Base-by-base conservation (phyloP, 2,797 vertebrate genomes). In the Microchirus variegatus region DNA sequence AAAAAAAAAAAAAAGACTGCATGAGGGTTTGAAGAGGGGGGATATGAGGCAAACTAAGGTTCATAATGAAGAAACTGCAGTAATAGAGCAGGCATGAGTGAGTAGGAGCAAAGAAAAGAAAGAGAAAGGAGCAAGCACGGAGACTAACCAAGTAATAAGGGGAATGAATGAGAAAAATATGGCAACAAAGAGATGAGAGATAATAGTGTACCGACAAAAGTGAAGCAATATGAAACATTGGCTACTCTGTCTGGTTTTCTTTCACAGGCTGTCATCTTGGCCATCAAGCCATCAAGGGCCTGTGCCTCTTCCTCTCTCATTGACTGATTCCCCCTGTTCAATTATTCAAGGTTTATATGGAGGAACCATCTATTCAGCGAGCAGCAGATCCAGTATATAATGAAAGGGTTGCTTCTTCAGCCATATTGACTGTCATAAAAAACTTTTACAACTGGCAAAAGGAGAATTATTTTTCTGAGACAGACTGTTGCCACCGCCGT, bases 291-390 rank as follows among this genome's bases (percentile, higher is more conserved):
- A 86, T 81, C 78, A 83, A 75, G 80, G 78, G 73, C 70, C 71
- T 67, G 78, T 66, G 73, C 73, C 64, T 80, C 65, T 74, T 62
- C 49, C 53, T 55, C 79, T 54, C 79, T 71, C 78, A 84, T 73
- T 85, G 80, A 92, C 85, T 81, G 83, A 89, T 90, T 88, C 67
- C 68, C 68, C 67, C 78, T 82, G 75, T 88, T 93, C 86, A 90
- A 90, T 93, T 90, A 93, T 92, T 91, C 86, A 93, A 80, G 81
- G 78, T 91, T 92, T 90, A 92, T 92, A 91, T 91, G 88, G 87
- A 92, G 78, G 63, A 70, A 77, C 82, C 86, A 82, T 90, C 85
- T 74, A 90, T 91, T 87, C 84, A 80, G 75, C 82, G 38, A 61
- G 73, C 82, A 81, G 77, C 70, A 81, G 68, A 86, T 81, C 84